These are phyloP conservation scores for Cotesia typhae DNA, from an alignment of 1,140 invertebrate species.

Conservation along the genomic window DNA sequence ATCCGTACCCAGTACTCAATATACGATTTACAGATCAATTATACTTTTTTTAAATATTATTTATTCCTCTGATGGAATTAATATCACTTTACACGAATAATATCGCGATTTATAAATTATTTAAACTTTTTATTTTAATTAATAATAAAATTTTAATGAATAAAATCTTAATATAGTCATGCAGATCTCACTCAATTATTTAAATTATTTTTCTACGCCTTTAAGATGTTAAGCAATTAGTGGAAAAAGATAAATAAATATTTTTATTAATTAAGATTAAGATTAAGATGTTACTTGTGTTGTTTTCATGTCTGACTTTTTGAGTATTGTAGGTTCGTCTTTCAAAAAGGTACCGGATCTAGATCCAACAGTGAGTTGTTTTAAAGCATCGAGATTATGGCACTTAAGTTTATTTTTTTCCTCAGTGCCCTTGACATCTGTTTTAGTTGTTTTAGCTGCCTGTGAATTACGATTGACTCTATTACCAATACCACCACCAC, in stretches of 20 bases:
- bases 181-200: too few species aligned
- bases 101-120: too few species aligned
- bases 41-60: too few species aligned
- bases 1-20: too few species aligned
- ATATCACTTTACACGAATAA: too few species aligned
- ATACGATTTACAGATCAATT: too few species aligned
- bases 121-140: too few species aligned
- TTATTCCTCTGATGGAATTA: too few species aligned
- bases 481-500: conserved; percentile 36
- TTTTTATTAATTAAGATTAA: neutral
- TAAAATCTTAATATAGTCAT: too few species aligned
- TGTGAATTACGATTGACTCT: conserved; percentile 44
- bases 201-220: too few species aligned
- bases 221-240: neutral
- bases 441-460: conserved; percentile 34
- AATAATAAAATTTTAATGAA: too few species aligned
- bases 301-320: conserved; percentile 62
- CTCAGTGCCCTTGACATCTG: conserved; percentile 41
- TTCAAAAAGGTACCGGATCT: conserved; percentile 78
- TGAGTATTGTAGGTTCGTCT: conserved; percentile 72
- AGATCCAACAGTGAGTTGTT: conserved; percentile 62
- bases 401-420: conserved; percentile 54
- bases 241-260: neutral
- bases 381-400: conserved; percentile 54
- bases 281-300: conserved; percentile 56